Evolutionary conservation across 1,140 invertebrate genomes (phyloP), one percentile per base, ranked within the genome.

Genomic region (Drosophila sp.): DNA sequence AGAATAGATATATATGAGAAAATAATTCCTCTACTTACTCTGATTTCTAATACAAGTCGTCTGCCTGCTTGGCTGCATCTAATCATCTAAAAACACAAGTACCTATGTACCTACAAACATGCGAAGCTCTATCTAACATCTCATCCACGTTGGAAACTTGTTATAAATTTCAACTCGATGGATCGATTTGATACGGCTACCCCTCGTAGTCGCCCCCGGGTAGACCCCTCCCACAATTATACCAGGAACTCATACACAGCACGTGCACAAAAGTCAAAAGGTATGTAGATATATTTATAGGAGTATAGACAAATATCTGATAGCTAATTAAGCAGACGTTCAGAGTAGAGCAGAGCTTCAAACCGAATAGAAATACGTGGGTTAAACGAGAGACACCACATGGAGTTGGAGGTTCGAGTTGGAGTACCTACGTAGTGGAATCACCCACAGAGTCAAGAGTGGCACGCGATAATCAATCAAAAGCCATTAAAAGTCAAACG

Each of bases 401-500:
- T 70, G 66, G 44, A 70, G 70, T 32, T 74, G 64, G 54, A 47
- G 60, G 61, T 6, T 74, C n/a, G 10, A 79, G 57, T 44, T 78
- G 69, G 60, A 68, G 77, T 41, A 23, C 47, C 55, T 69, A 23
- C 63, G 56, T 38, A 65, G 58, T 35, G 63, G 65, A 62, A 79
- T 83, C 83, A 83, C 79, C 83, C 80, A 89, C 80, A 72, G 84
- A 77, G 84, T 60, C 23, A 29, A 38, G 79, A 76, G 66, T 89
- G 84, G 84, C 84, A 89, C 80, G 85, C 84, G 84, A 89, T 89
- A 89, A 89, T 89, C 84, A 89, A 89, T 89, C 84, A 89, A 89
- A 89, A 79, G 71, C 84, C 85, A 89, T 89, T 89, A 89, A 83
- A 58, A 89, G 85, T 76, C 82, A 89, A 89, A 77, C 78, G 70